These are phyloP conservation scores for Athrips mouffetella DNA, from an alignment of 2,888 invertebrate genomes.

Conservation along the genomic window DNA sequence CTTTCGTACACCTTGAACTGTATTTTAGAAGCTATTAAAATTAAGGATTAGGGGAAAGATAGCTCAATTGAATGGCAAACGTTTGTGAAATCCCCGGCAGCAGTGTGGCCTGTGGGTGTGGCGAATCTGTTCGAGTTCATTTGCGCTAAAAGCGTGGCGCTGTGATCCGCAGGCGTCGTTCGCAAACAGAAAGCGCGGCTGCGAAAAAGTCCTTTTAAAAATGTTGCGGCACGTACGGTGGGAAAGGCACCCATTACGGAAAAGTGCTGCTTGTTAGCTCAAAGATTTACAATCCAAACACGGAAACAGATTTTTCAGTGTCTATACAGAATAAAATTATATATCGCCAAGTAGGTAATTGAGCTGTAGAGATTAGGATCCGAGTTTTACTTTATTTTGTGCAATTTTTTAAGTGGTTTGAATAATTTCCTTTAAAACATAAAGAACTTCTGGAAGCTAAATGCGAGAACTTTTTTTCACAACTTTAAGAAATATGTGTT, in stretches of 20 bases:
- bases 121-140: constrained; percentile 54
- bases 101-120: too few species aligned
- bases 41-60: background rate
- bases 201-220: constrained; percentile 79
- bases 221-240: constrained; percentile 76
- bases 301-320: constrained; percentile 30
- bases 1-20: too few species aligned
- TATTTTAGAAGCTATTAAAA: too few species aligned
- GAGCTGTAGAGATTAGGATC: too few species aligned
- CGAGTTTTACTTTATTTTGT: too few species aligned
- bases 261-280: constrained; percentile 73
- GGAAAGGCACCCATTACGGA: constrained; percentile 71
- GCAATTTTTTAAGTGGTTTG: background rate
- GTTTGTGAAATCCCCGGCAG: constrained; percentile 60
- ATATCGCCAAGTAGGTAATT: too few species aligned
- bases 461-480: too few species aligned
- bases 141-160: constrained; percentile 69
- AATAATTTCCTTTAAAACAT: too few species aligned
- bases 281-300: constrained; percentile 67
- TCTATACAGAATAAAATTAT: too few species aligned
- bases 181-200: constrained; percentile 57
- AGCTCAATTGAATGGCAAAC: constrained; percentile 50
- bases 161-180: constrained; percentile 32
- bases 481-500: too few species aligned
- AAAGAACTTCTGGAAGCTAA: too few species aligned